A percentile compares a stretch with the other conserved stretches of the same genome.
Conservation (phyloP, 2,888 invertebrate genomes). For the Octodonta nipae region DNA sequence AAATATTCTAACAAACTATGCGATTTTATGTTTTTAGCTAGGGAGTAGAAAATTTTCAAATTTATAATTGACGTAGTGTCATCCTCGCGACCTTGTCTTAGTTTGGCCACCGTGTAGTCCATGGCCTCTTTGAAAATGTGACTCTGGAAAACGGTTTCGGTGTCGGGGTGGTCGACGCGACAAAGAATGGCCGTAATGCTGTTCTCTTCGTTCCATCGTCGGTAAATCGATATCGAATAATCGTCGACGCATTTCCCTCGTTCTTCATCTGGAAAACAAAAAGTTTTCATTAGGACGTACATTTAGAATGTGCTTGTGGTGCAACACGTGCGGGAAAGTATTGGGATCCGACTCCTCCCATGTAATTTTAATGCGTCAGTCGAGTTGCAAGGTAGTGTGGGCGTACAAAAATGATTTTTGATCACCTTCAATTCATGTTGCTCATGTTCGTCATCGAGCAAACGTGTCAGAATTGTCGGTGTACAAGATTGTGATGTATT, state of each 20-base stretch:
- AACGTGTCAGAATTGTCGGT: too few relatives aligned
- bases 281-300: too few relatives aligned
- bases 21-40: slow-evolving; percentile 41
- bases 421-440: too few relatives aligned
- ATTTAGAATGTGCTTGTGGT: too few relatives aligned
- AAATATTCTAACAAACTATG: slow-evolving; percentile 34
- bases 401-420: background rate
- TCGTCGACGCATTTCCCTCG: slow-evolving; percentile 75
- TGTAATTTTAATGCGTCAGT: background rate
- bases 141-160: slow-evolving; percentile 22
- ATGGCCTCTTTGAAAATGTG: slow-evolving; percentile 43
- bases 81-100: slow-evolving; percentile 40
- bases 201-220: slow-evolving; percentile 81
- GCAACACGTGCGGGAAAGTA: too few relatives aligned
- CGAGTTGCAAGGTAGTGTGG: background rate
- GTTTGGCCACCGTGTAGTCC: slow-evolving; percentile 38
- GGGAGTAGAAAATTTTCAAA: slow-evolving; percentile 65
- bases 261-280: slow-evolving; percentile 59
- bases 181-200: slow-evolving; percentile 76
- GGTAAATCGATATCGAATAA: slow-evolving; percentile 68
- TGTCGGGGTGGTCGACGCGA: slow-evolving; percentile 43
- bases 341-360: too few relatives aligned
- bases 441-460: too few relatives aligned
- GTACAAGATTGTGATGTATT: too few relatives aligned
- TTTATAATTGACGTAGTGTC: slow-evolving; percentile 51